Base-by-base conservation (phyloP, 2,797 vertebrate species). In the Hybognathus amarus region DNA sequence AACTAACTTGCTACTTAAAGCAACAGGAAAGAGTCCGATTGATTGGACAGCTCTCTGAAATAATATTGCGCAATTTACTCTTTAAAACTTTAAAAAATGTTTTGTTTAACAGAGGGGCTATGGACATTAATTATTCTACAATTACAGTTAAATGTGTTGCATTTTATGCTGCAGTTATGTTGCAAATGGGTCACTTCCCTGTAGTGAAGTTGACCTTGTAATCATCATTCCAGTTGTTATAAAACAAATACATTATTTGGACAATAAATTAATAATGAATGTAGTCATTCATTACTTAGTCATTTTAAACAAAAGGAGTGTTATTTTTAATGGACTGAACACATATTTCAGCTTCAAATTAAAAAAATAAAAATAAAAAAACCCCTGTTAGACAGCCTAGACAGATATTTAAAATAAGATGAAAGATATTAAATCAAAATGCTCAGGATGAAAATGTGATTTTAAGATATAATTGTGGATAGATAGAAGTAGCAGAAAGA, bases 21-120 rank as follows among this genome's bases (percentile, higher is more conserved):
- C 91, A 59, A 92, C 93, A 0, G 94, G 96, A 84, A 96, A 95
- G 92, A 90, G 90, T 22, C 92, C 94, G 38, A 91, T 97, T 6
- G 89, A 96, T 90, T 96, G 96, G 96, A 91, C 86, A 47, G 92
- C 92, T 0, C 92, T 96, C 59, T 95, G 88, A 95, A 17, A 63
- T 4, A 52, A 11, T 11, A 24, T 74, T 22, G 13, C 18, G 13
- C 15, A 5, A 4, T 54, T 61, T 24, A 45, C 70, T 79, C 13
- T 40, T 42, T n/a, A 22, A 18, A 42, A 40, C 42, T 8, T 47
- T 10, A n/a, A n/a, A n/a, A n/a, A n/a, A n/a, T n/a, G 52, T 12
- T 54, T 40, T 73, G n/a, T 61, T 8, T 42, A 74, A 56, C 20
- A 24, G 50, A 22, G 70, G 22, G 20, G 30, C 9, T 71, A 5